These are phyloP conservation scores for Hemiscyllium ocellatum DNA, from an alignment of 2,113 vertebrate species.

Conservation along the genomic window DNA sequence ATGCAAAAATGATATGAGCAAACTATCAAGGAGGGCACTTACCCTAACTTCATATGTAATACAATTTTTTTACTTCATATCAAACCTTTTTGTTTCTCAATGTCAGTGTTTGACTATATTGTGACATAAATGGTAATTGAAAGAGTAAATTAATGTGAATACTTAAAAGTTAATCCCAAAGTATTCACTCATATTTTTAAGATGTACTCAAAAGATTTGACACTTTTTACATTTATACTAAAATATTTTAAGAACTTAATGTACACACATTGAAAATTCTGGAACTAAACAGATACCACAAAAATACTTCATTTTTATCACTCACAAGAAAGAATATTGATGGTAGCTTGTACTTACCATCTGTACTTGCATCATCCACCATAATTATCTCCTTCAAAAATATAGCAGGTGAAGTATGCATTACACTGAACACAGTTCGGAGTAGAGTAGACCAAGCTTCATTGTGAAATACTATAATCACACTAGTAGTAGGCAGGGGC, in stretches of 20 bases:
- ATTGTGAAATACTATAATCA: conserved; percentile 97
- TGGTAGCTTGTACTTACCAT: conserved; percentile 64
- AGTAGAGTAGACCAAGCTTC: conserved; percentile 95
- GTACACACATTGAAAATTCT: not conserved
- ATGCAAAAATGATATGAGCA: not conserved
- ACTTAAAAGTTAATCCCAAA: not conserved
- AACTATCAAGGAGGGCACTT: not conserved
- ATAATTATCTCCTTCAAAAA: conserved; percentile 94
- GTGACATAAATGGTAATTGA: too few relatives aligned
- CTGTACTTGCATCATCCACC: conserved; percentile 91
- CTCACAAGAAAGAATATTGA: not conserved
- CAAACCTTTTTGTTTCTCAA: too few relatives aligned
- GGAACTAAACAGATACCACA: not conserved
- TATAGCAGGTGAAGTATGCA: conserved; percentile 87
- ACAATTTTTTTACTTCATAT: not conserved
- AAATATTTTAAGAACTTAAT: not conserved
- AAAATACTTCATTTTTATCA: not conserved
- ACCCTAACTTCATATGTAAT: not conserved
- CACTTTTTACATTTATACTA: not conserved
- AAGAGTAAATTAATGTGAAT: not conserved
- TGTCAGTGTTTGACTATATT: too few relatives aligned
- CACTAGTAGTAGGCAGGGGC: conserved; percentile 79
- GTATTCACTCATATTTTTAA: not conserved
- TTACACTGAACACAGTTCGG: conserved; percentile 90
- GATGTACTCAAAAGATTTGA: not conserved